These are phyloP conservation scores for Glareola pratincola DNA, from an alignment of 2,113 vertebrate genomes.

Conservation along the genomic window DNA sequence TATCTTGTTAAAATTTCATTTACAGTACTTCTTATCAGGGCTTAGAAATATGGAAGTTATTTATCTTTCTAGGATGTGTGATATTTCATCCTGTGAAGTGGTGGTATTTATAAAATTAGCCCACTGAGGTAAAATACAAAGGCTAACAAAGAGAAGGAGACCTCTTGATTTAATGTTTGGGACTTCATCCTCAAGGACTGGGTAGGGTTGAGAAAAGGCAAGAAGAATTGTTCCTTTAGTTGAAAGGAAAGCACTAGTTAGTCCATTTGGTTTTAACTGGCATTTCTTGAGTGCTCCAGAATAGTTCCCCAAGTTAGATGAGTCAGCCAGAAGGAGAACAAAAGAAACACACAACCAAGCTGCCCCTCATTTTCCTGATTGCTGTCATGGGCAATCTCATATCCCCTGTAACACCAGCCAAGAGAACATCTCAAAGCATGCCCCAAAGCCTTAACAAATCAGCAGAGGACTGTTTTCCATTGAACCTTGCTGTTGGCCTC, in stretches of 20 bases:
- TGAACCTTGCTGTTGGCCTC: not conserved
- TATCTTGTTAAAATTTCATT: conserved; percentile 34
- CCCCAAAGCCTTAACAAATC: not conserved
- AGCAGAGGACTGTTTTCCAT: not conserved
- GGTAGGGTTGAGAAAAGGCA: not conserved
- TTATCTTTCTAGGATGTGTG: not conserved
- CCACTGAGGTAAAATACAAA: not conserved
- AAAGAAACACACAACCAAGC: not conserved
- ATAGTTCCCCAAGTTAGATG: not conserved
- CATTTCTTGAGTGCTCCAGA: not conserved
- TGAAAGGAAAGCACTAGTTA: not conserved
- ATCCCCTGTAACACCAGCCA: not conserved
- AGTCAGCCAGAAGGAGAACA: not conserved
- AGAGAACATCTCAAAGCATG: not conserved
- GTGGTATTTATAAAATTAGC: not conserved
- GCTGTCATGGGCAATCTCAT: not conserved
- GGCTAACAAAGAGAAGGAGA: not conserved
- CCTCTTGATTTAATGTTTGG: not conserved
- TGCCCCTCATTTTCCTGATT: not conserved
- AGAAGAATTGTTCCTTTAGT: not conserved
- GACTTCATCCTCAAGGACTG: not conserved
- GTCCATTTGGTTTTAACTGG: not conserved
- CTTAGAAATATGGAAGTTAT: not conserved
- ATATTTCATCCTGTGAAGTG: not conserved
- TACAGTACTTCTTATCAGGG: not conserved